Evolutionary conservation across 2,797 vertebrate genomes (phyloP).

Genomic region (Acrocephalus scirpaceus): DNA sequence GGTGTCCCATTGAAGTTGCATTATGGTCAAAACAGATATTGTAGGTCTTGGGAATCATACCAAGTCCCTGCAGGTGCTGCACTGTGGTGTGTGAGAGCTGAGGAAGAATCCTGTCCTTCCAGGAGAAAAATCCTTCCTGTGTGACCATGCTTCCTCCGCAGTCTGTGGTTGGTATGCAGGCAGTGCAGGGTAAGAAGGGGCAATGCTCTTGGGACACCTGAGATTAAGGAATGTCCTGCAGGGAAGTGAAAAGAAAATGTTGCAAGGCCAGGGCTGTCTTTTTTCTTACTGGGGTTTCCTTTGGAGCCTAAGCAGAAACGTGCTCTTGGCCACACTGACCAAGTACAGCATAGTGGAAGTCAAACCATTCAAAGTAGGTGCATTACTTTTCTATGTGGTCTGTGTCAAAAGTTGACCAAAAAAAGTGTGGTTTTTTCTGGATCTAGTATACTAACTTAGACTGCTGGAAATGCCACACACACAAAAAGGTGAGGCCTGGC

Average conservation of each 20-base stretch:
- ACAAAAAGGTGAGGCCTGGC: no score
- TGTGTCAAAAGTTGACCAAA: not conserved
- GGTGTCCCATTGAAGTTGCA: not conserved
- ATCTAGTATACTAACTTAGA: not conserved
- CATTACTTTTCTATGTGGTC: not conserved
- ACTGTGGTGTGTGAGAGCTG: not conserved
- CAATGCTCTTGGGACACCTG: not conserved
- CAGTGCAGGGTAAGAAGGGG: not conserved
- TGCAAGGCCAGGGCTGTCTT: not conserved
- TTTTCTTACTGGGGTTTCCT: not conserved
- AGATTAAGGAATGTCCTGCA: not conserved
- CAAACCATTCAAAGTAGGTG: not conserved
- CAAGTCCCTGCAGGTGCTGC: not conserved
- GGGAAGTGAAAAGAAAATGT: not conserved
- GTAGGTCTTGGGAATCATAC: not conserved
- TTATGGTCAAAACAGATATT: not conserved
- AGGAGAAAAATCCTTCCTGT: not conserved
- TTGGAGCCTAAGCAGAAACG: not conserved
- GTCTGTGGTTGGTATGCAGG: not conserved
- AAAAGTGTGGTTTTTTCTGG: not conserved
- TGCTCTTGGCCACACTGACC: not conserved
- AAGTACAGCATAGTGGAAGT: not conserved
- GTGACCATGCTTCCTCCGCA: not conserved
- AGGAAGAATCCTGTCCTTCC: not conserved
- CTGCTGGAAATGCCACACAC: not conserved